A percentile compares a stretch with the other conserved stretches of the same genome.
These are phyloP conservation scores for Knipowitschia caucasica DNA, from an alignment of 2,797 vertebrate species.

Conservation along the genomic window DNA sequence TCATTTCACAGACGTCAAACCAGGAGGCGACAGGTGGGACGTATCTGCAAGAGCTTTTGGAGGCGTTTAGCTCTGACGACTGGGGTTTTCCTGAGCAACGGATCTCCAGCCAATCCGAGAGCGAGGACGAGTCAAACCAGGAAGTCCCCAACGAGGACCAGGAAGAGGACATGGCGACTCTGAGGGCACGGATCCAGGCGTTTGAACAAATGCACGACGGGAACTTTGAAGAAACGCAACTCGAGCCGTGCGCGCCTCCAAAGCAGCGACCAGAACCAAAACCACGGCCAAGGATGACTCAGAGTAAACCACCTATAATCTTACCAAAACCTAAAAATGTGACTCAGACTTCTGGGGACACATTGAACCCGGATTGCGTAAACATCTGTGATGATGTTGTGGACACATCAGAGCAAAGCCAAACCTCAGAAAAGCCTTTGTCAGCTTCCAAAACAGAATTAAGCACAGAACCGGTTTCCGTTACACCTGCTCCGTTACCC, in stretches of 20 bases:
- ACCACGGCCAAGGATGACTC: constrained; percentile 76
- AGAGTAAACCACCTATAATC: constrained; percentile 58
- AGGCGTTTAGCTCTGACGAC: constrained; percentile 70
- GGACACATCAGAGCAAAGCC: not conserved
- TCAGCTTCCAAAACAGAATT: constrained; percentile 28
- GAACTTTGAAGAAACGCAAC: constrained; percentile 38
- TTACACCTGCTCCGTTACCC: constrained; percentile 39
- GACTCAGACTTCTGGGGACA: constrained; percentile 68
- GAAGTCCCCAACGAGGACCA: constrained; percentile 18
- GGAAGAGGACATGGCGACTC: constrained; percentile 55
- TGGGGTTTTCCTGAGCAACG: constrained; percentile 51
- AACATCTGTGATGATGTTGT: constrained; percentile 72
- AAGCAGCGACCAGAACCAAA: constrained; percentile 81
- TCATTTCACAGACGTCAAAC: not conserved
- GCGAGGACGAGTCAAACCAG: constrained; percentile 29
- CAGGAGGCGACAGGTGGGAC: constrained; percentile 47
- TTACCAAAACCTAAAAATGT: constrained; percentile 67
- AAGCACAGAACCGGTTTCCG: constrained; percentile 21
- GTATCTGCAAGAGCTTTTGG: constrained; percentile 75
- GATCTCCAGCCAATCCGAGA: constrained; percentile 51
- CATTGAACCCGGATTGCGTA: constrained; percentile 44
- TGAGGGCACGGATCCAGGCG: constrained; percentile 83
- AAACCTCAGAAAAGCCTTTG: not conserved
- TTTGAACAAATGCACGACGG: constrained; percentile 74
- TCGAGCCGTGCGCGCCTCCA: constrained; percentile 3